phyloP scores from a whole-genome alignment of 2,888 invertebrate species.

The Tethea ocularis region DNA sequence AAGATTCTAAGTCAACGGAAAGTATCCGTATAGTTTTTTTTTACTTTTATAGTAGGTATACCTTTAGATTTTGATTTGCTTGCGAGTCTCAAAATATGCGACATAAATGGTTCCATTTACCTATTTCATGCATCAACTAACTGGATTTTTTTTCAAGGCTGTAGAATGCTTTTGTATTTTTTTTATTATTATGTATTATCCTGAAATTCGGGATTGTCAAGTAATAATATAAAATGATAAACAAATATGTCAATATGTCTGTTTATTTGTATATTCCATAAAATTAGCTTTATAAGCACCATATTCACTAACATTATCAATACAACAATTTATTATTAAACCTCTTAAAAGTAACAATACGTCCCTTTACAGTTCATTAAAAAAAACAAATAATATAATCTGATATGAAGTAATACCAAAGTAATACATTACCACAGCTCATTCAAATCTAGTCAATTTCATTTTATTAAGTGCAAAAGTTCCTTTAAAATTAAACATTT shows the following conservation, averaged over 20 bases:
- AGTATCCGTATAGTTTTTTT: too few species aligned
- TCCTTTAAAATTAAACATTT: neutral
- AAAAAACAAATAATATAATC: constrained; percentile 21
- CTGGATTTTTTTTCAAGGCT: too few species aligned
- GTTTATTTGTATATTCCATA: constrained; percentile 57
- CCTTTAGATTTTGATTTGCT: too few species aligned
- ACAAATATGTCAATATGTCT: constrained; percentile 18
- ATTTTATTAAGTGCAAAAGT: constrained; percentile 4
- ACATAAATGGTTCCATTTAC: too few species aligned
- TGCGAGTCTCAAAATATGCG: too few species aligned
- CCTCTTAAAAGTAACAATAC: constrained; percentile 62
- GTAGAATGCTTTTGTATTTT: too few species aligned
- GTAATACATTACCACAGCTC: constrained; percentile 3
- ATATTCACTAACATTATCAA: constrained; percentile 46
- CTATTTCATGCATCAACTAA: too few species aligned
- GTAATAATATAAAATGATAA: constrained; percentile 20
- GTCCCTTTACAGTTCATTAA: constrained; percentile 31
- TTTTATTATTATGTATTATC: too few species aligned
- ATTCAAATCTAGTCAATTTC: constrained; percentile 2
- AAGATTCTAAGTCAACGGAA: too few species aligned
- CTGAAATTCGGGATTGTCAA: too few species aligned
- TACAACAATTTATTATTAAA: constrained; percentile 61
- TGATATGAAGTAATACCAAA: constrained; percentile 14
- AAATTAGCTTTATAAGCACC: constrained; percentile 72
- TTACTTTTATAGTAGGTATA: too few species aligned